These are phyloP conservation scores for Notodonta ziczac DNA, from an alignment of 2,888 invertebrate genomes.

Conservation along the genomic window DNA sequence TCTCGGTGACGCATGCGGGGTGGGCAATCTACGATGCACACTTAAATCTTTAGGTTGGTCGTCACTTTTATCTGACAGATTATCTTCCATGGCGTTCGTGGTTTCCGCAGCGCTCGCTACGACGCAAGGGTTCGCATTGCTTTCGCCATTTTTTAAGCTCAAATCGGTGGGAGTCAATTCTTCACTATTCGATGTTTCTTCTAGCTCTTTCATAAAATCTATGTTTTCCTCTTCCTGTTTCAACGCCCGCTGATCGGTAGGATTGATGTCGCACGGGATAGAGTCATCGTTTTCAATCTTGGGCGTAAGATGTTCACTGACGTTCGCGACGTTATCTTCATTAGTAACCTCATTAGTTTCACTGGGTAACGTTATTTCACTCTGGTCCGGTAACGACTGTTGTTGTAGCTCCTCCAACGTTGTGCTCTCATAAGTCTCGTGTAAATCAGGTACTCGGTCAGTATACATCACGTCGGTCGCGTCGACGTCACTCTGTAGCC, in stretches of 20 bases:
- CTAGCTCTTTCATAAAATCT: slow-evolving; percentile 35
- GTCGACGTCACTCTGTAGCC: slow-evolving; percentile 55
- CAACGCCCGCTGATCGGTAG: slow-evolving; percentile 30
- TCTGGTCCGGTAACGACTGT: slow-evolving; percentile 54
- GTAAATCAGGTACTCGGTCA: slow-evolving; percentile 66
- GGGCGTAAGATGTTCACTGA: slow-evolving; percentile 13
- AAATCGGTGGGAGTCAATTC: slow-evolving; percentile 85
- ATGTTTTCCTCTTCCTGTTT: slow-evolving; percentile 27
- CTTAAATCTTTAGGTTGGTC: slow-evolving; percentile 86
- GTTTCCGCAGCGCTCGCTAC: slow-evolving; percentile 53
- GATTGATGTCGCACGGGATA: slow-evolving; percentile 29
- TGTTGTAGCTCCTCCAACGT: slow-evolving; percentile 49
- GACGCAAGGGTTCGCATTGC: slow-evolving; percentile 48
- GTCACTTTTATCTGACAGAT: slow-evolving; percentile 74
- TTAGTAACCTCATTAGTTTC: slow-evolving; percentile 36
- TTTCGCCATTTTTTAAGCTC: slow-evolving; percentile 69
- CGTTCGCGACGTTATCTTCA: slow-evolving; percentile 16
- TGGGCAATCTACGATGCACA: slow-evolving; percentile 79
- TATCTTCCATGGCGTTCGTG: slow-evolving; percentile 59
- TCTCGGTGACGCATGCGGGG: slow-evolving; percentile 74
- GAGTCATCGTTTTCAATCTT: slow-evolving; percentile 29
- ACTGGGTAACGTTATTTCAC: slow-evolving; percentile 48
- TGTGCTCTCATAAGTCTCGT: slow-evolving; percentile 53
- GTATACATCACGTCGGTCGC: slow-evolving; percentile 56
- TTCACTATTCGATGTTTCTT: slow-evolving; percentile 52